Base-by-base conservation (phyloP, 2,888 invertebrate genomes). In the Tortrix viridana region DNA sequence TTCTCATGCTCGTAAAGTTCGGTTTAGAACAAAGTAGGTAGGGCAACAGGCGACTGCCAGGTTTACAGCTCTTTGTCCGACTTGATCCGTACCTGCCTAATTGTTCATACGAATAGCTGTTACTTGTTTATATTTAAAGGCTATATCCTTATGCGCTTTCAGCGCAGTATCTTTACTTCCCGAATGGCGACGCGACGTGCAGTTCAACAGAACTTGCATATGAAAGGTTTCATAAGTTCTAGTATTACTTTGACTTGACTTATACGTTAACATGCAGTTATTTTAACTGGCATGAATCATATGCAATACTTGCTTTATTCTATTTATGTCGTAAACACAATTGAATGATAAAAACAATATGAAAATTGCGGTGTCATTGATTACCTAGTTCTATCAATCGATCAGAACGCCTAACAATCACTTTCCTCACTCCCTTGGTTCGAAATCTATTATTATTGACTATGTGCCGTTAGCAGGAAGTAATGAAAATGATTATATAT, bases 141-240 rank as follows among this genome's bases (percentile, higher is more conserved):
- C 70, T 73, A 73, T 72, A 73, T 74, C 74, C 69, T 76, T 75
- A 74, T 74, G 71, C 73, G 69, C 73, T 72, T 76, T 74, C 73
- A 72, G 71, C 73, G 73, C 72, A 72, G 71, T 77, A 77, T 78
- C 74, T 77, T 74, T 70, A 78, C 79, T 85, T 83, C 80, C 81
- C 79, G 75, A 76, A 78, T 73, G 65, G 71, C 70, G 71, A 72
- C 67, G 38, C 43, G 49, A 48, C 18, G 44, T 19, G 18, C 57
- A 43, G 47, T 55, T 9, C 37, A 16, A 37, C 32, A 73, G 65
- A 68, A 68, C 59, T 62, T 74, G 77, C 75, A 79, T 75, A 77
- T 76, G 73, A 74, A 67, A 71, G 74, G 72, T 74, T 75, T 73
- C 72, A 76, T 76, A 74, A 70, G 67, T 72, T 74, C 73, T 74